Base-by-base conservation (phyloP, 2,888 invertebrate species). In the Keiferia lycopersicella region DNA sequence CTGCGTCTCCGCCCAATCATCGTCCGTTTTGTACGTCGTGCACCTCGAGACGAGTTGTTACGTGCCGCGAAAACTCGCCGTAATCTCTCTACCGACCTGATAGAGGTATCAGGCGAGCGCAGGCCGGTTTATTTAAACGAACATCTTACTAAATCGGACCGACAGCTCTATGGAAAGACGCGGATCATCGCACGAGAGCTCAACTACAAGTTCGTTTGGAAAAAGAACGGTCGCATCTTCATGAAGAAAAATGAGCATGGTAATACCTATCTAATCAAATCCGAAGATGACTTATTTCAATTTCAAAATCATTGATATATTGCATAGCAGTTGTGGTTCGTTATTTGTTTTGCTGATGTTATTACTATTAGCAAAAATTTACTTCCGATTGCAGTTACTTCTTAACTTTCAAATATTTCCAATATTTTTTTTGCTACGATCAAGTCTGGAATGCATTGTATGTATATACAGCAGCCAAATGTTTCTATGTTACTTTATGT, bases 21-120 rank as follows among this genome's bases (percentile, higher is more conserved):
- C 34, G 34, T 57, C 3, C 57, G 56, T 10, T 57, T 57, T 18
- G 30, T 34, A 11, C 34, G 57, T 34, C 57, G 57, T 8, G 57
- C 57, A 6, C 38, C 18, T 6, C 57, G 57, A 11, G 38, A 57
- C 38, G 57, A 57, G 34, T 57, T 57, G 6, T 26, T 57, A 18
- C 57, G 57, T 34, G 57, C 57, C 11, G 57, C 57, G 38, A n/a
- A 18, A 8, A 38, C 30, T 8, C 57, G 57, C 38, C 34, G 38
- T 18, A 34, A 57, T 16, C 34, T 57, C 11, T 34, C n/a, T 0
- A 57, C 57, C 1, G 57, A 57, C 8, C 8, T n/a, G 38, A 38
- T 57, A 8, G 34, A 16, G 8, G 16, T 57, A 18, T 1, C 57
- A 8, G 57, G 57, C 6, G 7, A n/a, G 16, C 16, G n/a, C 14